phyloP scores from a whole-genome alignment of 2,113 vertebrate species.

The Anguilla japonica region DNA sequence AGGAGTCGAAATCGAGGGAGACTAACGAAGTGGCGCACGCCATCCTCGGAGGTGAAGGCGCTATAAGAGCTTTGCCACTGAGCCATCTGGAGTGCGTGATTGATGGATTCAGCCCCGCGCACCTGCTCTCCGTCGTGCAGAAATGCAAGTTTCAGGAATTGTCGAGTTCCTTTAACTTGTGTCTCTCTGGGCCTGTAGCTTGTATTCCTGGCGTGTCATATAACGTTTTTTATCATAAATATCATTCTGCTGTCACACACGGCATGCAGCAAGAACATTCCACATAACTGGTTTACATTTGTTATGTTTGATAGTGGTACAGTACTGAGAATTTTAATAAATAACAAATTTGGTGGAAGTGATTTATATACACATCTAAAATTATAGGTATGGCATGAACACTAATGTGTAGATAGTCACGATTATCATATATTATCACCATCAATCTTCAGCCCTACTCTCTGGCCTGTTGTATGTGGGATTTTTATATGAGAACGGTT shows the following conservation, averaged over 20 bases:
- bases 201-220: not conserved
- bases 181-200: not conserved
- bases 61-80: not conserved
- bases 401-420: not conserved
- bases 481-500: not conserved
- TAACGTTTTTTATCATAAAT: not conserved
- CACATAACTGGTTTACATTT: not conserved
- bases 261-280: not conserved
- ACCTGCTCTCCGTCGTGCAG: not conserved
- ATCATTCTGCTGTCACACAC: not conserved
- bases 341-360: too few relatives aligned
- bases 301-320: too few relatives aligned
- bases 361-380: not conserved
- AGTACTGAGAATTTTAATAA: too few relatives aligned
- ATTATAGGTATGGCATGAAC: not conserved
- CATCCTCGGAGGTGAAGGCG: not conserved
- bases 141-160: not conserved
- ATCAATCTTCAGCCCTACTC: not conserved
- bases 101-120: not conserved
- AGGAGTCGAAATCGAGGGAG: constrained; percentile 39
- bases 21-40: constrained; percentile 50
- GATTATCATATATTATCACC: not conserved
- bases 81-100: not conserved
- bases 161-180: not conserved
- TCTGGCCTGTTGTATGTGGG: too few relatives aligned